Conservation (phyloP, 2,113 vertebrate species). For the Sebastes fasciatus region DNA sequence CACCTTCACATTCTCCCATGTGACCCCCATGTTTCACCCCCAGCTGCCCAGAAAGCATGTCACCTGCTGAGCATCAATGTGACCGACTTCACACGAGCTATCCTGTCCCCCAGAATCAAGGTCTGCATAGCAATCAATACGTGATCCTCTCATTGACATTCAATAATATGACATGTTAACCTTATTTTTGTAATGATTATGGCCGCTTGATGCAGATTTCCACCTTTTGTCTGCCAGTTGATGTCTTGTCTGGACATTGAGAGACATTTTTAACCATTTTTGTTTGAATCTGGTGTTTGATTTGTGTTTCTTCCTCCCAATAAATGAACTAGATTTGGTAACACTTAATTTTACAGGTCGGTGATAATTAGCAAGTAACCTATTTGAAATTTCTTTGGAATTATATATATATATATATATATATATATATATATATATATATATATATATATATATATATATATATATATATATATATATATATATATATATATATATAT, state of each 20-base stretch:
- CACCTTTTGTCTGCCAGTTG: background rate
- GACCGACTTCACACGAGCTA: constrained; percentile 95
- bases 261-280: background rate
- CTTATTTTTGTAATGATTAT: background rate
- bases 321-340: background rate
- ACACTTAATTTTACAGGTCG: too few species aligned
- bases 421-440: too few species aligned
- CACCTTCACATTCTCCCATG: background rate
- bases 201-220: background rate
- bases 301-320: background rate
- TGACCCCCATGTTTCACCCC: constrained; percentile 14
- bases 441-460: too few species aligned
- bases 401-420: too few species aligned
- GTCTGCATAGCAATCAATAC: constrained; percentile 53
- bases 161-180: background rate
- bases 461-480: too few species aligned
- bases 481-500: too few species aligned
- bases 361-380: too few species aligned
- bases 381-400: too few species aligned
- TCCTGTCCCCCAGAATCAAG: constrained; percentile 96
- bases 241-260: background rate
- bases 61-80: constrained; percentile 97
- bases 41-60: constrained; percentile 97
- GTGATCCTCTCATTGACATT: background rate
- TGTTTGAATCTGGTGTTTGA: background rate